Conservation (phyloP, 2,888 invertebrate genomes). For the Catocala nupta region DNA sequence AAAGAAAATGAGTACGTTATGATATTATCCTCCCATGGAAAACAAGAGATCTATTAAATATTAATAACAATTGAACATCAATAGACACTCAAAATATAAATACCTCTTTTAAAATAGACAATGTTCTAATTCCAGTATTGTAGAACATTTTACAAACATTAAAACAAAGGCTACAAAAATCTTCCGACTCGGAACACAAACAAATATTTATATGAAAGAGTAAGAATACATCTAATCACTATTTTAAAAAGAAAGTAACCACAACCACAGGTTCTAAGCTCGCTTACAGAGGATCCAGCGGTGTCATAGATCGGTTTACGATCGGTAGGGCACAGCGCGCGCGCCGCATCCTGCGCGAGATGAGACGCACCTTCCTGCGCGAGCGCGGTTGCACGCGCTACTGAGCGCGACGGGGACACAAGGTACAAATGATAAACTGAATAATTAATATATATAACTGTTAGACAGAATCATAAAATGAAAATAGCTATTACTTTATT, state of each 20-base stretch:
- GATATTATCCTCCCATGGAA: too few relatives aligned
- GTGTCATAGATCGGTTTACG: constrained; percentile 54
- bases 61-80: too few relatives aligned
- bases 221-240: constrained; percentile 23
- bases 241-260: constrained; percentile 13
- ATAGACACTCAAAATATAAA: too few relatives aligned
- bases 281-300: constrained; percentile 69
- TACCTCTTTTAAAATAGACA: too few relatives aligned
- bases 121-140: too few relatives aligned
- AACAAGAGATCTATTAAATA: too few relatives aligned
- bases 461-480: too few relatives aligned
- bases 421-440: constrained; percentile 30
- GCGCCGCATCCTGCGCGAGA: constrained; percentile 86
- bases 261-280: constrained; percentile 49
- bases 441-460: too few relatives aligned
- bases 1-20: too few relatives aligned
- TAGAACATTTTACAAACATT: too few relatives aligned
- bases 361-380: constrained; percentile 85
- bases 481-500: too few relatives aligned
- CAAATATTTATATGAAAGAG: not conserved
- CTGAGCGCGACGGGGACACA: constrained; percentile 77
- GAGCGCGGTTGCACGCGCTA: constrained; percentile 84
- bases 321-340: constrained; percentile 58
- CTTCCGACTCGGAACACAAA: not conserved
- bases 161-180: too few relatives aligned